Base-by-base conservation (phyloP, 2,797 vertebrate genomes). In the Protosalanx chinensis region DNA sequence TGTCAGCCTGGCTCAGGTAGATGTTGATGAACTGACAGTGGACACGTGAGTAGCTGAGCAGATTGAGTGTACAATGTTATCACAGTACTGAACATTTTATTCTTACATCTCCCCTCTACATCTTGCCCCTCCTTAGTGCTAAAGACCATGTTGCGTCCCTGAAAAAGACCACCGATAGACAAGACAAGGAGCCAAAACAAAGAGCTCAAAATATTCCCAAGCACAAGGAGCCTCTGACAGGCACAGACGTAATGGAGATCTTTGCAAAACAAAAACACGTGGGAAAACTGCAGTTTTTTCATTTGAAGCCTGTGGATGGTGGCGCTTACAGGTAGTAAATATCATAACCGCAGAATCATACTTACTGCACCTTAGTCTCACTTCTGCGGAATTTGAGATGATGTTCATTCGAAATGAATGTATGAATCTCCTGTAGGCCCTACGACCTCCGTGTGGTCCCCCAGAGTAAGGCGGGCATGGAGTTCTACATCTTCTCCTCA, bases 401-500 rank as follows among this genome's bases (percentile, higher is more conserved):
- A 33, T n/a, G 18, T 57, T 27, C 53, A 16, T 1, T 41, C 13
- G 7, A 57, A 23, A 72, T 15, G 4, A 2, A 41, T 16, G 13
- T 46, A 56, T 12, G 18, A 6, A n/a, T 58, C 33, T 12, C 6
- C 53, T 72, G 8, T 29, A 96, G 95, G 77, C 93, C 94, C 0
- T 96, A 96, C 51, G 89, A 92, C 72, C 88, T 97, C 49, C 78
- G 33, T 13, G 90, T 91, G 35, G 91, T 95, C 27, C 76, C 82
- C 3, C 79, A 69, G 15, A 74, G 75, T 46, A 83, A 84, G 32
- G 89, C 90, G n/a, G 88, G 93, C 0, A 72, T 87, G 0, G 93
- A 95, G 71, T 89, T 96, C 86, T 95, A 93, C 67, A 72, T 94
- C 71, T 95, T 96, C 77, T 93, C 94, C 1, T 73, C 85, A 1